Evolutionary conservation across 2,888 invertebrate genomes (phyloP), one percentile per base, ranked within the genome.

Genomic region (Leptinotarsa juncta): DNA sequence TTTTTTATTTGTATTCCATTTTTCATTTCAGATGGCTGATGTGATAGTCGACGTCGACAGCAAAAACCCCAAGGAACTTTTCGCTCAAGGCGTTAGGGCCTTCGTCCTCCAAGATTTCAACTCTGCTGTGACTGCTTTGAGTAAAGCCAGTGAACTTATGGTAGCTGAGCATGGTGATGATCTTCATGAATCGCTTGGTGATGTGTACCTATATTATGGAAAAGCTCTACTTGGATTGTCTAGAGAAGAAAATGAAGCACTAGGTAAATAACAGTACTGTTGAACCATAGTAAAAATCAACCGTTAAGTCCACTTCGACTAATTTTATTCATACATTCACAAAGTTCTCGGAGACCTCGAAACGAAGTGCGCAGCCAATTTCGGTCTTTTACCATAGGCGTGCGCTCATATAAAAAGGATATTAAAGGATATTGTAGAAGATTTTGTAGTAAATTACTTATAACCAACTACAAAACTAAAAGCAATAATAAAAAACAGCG

Each of bases 141-240:
- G 94, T 89, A 91, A 88, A 81, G 94, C 95, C 0, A 94, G 94
- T 82, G 92, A 93, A 82, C 84, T 93, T 5, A 90, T 95, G 14
- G 93, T 92, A 1, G 90, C 92, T 66, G 90, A 95, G 77, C 94
- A 95, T 87, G 96, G 96, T 0, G 97, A 97, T 0, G 96, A 96
- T 78, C 89, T 92, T 26, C 95, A 94, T 4, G 94, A 95, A 83
- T 95, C 96, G 84, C 93, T 97, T 84, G 98, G 95, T 7, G 97
- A 97, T 81, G 94, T 96, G 7, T 96, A 97, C 87, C 91, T 96
- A 77, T 92, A 94, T 88, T 99, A 93, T 86, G 94, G 94, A 1
- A 89, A 86, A 84, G 92, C 97, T 0, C 89, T 97, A 18, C 88
- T 97, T 67, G 95, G 95, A 55, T 87, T 97, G 74, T 94, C 96